phyloP scores from a whole-genome alignment of 2,113 vertebrate genomes.

The Scolopax mira region DNA sequence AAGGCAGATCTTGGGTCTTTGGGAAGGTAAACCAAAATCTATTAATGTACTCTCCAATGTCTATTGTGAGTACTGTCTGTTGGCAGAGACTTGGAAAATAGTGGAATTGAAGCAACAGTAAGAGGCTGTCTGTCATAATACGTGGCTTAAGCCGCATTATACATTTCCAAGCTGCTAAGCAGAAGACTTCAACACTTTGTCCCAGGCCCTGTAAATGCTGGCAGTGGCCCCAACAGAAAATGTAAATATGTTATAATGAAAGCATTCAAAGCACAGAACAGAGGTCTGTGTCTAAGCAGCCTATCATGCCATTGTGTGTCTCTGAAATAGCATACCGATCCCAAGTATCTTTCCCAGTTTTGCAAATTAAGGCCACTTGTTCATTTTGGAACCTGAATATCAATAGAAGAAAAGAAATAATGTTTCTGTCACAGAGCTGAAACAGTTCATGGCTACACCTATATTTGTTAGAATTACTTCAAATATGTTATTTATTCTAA shows the following conservation, averaged over 20 bases:
- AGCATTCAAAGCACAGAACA: slow-evolving; percentile 24
- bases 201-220: slow-evolving; percentile 30
- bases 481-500: background rate
- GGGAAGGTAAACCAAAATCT: background rate
- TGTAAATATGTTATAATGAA: background rate
- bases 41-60: background rate
- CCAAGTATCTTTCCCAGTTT: slow-evolving; percentile 83
- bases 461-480: background rate
- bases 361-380: slow-evolving; percentile 81
- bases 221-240: slow-evolving; percentile 33
- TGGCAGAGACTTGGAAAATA: background rate
- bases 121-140: background rate
- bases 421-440: slow-evolving; percentile 44
- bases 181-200: background rate
- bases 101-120: background rate
- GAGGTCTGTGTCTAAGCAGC: slow-evolving; percentile 49
- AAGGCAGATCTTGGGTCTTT: background rate
- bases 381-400: slow-evolving; percentile 82
- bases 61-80: background rate
- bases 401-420: slow-evolving; percentile 60
- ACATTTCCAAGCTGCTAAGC: background rate
- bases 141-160: background rate
- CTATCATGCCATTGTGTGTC: slow-evolving; percentile 37
- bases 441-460: background rate
- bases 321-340: slow-evolving; percentile 75